Evolutionary conservation across 2,113 vertebrate genomes (phyloP).

Genomic region (Callionymus lyra): DNA sequence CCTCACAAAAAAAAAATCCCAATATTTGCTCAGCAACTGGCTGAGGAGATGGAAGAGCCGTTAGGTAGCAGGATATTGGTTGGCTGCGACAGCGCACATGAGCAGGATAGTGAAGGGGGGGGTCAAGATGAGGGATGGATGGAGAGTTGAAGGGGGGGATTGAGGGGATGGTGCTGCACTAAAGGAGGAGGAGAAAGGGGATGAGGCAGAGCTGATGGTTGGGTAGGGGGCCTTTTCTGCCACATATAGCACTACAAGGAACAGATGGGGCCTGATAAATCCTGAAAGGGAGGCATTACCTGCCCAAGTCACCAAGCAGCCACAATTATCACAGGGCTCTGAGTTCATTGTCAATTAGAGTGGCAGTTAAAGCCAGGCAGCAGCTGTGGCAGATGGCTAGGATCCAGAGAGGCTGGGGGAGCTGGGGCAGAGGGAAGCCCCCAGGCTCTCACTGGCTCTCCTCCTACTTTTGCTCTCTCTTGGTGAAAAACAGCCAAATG

Average conservation of each 20-base stretch:
- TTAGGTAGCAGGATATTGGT: slow-evolving; percentile 41
- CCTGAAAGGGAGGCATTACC: slow-evolving; percentile 85
- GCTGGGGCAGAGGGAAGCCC: slow-evolving; percentile 76
- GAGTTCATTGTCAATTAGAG: slow-evolving; percentile 90
- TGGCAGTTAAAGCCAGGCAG: slow-evolving; percentile 77
- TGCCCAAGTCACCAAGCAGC: slow-evolving; percentile 77
- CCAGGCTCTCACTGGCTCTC: slow-evolving; percentile 64
- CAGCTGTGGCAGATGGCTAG: slow-evolving; percentile 91
- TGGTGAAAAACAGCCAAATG: slow-evolving; percentile 16
- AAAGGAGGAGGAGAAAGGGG: slow-evolving; percentile 24
- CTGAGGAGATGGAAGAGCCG: slow-evolving; percentile 33
- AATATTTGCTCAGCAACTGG: slow-evolving; percentile 45
- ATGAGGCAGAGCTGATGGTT: slow-evolving; percentile 42
- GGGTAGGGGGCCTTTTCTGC: slow-evolving; percentile 60
- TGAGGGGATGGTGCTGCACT: slow-evolving; percentile 22
- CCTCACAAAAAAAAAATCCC: slow-evolving; percentile 50
- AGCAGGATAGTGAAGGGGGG: slow-evolving; percentile 4
- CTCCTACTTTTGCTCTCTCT: slow-evolving; percentile 38
- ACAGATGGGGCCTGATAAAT: slow-evolving; percentile 84
- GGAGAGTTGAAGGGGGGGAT: slow-evolving; percentile 7
- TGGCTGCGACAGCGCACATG: slow-evolving; percentile 40
- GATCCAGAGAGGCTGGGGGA: slow-evolving; percentile 79
- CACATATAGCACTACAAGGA: slow-evolving; percentile 68
- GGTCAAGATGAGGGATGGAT: background rate
- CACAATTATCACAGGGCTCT: slow-evolving; percentile 80